Percentiles rank a stretch among this genome's conserved stretches.
Conservation (phyloP, 1,140 invertebrate genomes). For the Rhyzopertha dominica region DNA sequence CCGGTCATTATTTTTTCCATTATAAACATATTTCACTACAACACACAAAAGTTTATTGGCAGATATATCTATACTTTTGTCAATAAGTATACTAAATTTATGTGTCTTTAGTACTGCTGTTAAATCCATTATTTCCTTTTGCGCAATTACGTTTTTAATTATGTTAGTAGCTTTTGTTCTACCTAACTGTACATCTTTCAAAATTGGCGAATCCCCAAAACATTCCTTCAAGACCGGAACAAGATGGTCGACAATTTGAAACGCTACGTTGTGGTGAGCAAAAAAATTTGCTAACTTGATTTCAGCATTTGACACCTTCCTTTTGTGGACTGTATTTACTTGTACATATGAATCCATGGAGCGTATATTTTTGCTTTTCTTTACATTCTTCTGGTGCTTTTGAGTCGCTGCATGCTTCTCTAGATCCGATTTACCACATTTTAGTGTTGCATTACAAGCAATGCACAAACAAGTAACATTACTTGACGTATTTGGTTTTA, state of each 20-base stretch:
- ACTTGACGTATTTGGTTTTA: not conserved
- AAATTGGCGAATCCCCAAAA: not conserved
- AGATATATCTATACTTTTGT: not conserved
- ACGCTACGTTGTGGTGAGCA: not conserved
- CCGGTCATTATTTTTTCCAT: not conserved
- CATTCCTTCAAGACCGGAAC: not conserved
- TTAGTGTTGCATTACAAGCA: constrained; percentile 2
- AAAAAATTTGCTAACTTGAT: not conserved
- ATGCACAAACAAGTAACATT: constrained; percentile 2
- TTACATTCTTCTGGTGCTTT: not conserved
- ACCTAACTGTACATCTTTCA: not conserved
- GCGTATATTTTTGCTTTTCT: not conserved
- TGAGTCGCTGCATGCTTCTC: not conserved
- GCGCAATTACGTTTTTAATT: not conserved
- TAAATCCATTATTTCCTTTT: not conserved
- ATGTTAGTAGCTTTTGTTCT: not conserved
- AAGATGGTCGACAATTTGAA: not conserved
- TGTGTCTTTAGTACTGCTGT: not conserved
- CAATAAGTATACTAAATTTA: not conserved
- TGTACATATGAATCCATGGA: no score
- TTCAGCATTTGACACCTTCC: not conserved
- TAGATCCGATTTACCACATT: not conserved
- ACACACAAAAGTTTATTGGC: constrained; percentile 6
- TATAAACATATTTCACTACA: not conserved
- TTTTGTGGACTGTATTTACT: not conserved